Evolutionary conservation across 1,140 invertebrate genomes (phyloP), one percentile per base, ranked within the genome.

Genomic region (Drosophila pandora): DNA sequence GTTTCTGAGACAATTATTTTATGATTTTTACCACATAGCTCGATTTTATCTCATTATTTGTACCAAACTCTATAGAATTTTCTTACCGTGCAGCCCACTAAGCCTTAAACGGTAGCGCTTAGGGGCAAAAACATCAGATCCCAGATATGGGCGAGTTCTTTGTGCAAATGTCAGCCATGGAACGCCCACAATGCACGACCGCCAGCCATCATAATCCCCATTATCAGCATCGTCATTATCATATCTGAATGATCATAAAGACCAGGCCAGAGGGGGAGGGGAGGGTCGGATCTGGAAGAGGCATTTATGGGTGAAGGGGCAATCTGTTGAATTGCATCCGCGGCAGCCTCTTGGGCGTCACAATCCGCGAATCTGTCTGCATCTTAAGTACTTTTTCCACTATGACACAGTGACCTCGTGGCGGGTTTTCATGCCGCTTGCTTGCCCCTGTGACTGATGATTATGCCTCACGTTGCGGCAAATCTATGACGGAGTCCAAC

Each of bases 251-350:
- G 71, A 52, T 57, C 60, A 32, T 65, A 63, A 28, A 48, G 53
- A 37, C 23, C 53, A 64, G 10, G 2, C 9, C 2, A 61, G 37
- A 37, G 21, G 2, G 21, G 34, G 17, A 17, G 17, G 17, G 17
- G 0, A 0, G 17, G 17, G 17, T 17, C 17, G 17, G 17, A 1
- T 17, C 17, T 17, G 17, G 17, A 17, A 17, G 17, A 17, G 17
- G 32, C 12, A 12, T 37, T 37, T 62, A 23, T 39, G 53, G 58
- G 48, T 5, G 39, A 37, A 45, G 49, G 37, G 60, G 71, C 82
- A 82, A 82, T 85, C 87, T 85, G 82, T 85, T 85, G 74, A 82
- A 88, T 88, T 85, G 82, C 82, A 69, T 62, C 82, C 87, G 82
- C 82, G 64, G 65, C 83, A 87, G 82, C 82, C 82, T 79, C 65